Percentiles rank a stretch among this genome's conserved stretches.
Evolutionary conservation across 2,888 invertebrate species (phyloP).

Genomic region (Incurvaria masculella): DNA sequence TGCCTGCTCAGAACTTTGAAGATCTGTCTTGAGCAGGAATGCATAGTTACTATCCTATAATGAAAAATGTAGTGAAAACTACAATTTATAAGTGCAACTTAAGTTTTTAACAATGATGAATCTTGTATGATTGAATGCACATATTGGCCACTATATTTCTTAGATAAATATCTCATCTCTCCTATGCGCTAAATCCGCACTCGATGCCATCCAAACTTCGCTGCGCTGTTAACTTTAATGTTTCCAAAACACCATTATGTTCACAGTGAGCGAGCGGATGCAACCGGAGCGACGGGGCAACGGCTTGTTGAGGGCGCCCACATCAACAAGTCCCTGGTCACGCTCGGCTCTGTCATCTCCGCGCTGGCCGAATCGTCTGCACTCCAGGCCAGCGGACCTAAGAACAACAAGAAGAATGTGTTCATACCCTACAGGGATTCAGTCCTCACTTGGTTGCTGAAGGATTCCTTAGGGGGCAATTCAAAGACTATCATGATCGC

Average conservation of each 20-base stretch:
- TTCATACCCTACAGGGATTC: conserved; percentile 89
- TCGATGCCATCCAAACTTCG: no score
- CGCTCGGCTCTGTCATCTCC: conserved; percentile 84
- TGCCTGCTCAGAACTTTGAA: no score
- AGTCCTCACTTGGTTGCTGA: conserved; percentile 83
- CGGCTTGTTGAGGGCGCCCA: conserved; percentile 87
- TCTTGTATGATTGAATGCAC: no score
- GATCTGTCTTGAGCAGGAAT: no score
- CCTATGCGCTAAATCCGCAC: no score
- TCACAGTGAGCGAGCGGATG: conserved; percentile 78
- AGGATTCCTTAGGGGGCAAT: conserved; percentile 86
- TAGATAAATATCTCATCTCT: no score
- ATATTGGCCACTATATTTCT: no score
- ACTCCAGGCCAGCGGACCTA: conserved; percentile 31
- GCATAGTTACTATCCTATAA: no score
- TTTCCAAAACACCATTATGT: conserved; percentile 4
- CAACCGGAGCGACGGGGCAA: conserved; percentile 88
- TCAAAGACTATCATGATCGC: conserved; percentile 92
- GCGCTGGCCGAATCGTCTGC: conserved; percentile 71
- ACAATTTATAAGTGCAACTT: no score
- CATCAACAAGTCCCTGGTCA: conserved; percentile 87
- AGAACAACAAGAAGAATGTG: conserved; percentile 49
- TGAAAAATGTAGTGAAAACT: no score
- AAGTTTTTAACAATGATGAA: no score
- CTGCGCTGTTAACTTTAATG: no score